Conservation (phyloP, 2,797 vertebrate species). For the Nannoperca australis region DNA sequence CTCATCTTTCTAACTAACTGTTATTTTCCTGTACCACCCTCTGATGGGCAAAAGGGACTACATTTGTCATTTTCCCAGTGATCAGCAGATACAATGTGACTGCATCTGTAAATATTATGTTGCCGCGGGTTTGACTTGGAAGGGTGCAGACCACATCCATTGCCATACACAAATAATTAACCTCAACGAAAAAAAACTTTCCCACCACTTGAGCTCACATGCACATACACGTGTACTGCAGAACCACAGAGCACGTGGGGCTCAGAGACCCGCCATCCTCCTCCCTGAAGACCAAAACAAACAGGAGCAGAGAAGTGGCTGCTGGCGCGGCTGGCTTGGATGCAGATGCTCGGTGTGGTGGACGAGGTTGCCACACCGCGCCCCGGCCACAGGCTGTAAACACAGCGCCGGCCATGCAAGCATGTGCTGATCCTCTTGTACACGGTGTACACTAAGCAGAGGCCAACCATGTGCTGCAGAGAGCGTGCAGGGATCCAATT, state of each 20-base stretch:
- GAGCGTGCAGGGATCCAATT: not conserved
- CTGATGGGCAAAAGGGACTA: not conserved
- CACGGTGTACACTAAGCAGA: slow-evolving; percentile 21
- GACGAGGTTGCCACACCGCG: slow-evolving; percentile 43
- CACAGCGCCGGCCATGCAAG: slow-evolving; percentile 38
- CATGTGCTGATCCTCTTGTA: slow-evolving; percentile 24
- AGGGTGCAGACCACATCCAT: slow-evolving; percentile 31
- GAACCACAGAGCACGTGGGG: slow-evolving; percentile 40
- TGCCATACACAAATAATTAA: slow-evolving; percentile 49
- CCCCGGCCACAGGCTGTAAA: slow-evolving; percentile 65
- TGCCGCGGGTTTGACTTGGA: slow-evolving; percentile 38
- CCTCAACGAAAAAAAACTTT: slow-evolving; percentile 35
- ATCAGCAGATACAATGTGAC: slow-evolving; percentile 40
- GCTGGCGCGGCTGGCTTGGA: slow-evolving; percentile 36
- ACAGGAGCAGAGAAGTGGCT: slow-evolving; percentile 46
- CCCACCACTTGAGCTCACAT: slow-evolving; percentile 61
- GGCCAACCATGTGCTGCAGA: slow-evolving; percentile 26
- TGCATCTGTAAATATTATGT: slow-evolving; percentile 60
- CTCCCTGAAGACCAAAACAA: slow-evolving; percentile 64
- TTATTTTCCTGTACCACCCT: slow-evolving; percentile 3
- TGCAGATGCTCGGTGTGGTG: slow-evolving; percentile 43
- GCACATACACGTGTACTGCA: slow-evolving; percentile 52
- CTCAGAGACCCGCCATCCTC: slow-evolving; percentile 22
- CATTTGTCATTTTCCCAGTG: not conserved
- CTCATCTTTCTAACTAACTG: slow-evolving; percentile 14